Evolutionary conservation across 30 jellyfish, hydroid and myxozoan species (phyloP).

Genomic region (Sanderia malayensis): DNA sequence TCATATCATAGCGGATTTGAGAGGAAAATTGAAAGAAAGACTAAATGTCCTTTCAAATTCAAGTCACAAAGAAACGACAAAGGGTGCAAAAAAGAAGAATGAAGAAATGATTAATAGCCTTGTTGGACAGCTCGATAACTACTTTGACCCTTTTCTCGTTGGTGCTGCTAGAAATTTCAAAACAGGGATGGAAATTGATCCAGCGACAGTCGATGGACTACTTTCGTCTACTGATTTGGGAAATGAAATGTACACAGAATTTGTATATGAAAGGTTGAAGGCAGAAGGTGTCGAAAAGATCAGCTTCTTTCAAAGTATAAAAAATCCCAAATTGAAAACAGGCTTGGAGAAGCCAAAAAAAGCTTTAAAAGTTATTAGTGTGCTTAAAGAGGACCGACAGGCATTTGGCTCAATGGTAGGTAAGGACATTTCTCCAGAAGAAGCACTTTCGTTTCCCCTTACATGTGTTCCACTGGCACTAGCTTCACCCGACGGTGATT

Average conservation of each 20-base stretch:
- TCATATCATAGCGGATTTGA: slow-evolving; percentile 7
- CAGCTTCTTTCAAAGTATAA: slow-evolving; percentile 21
- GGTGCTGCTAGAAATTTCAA: slow-evolving; percentile 61
- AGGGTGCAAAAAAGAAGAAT: slow-evolving; percentile 28
- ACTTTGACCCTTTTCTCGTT: slow-evolving; percentile 54
- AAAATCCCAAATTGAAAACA: slow-evolving; percentile 24
- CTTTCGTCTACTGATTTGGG: slow-evolving; percentile 25
- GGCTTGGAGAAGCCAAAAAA: slow-evolving; percentile 45
- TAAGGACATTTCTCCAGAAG: slow-evolving; percentile 57
- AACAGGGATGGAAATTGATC: slow-evolving; percentile 47
- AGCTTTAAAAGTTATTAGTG: slow-evolving; percentile 22
- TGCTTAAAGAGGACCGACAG: slow-evolving; percentile 63
- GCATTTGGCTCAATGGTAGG: slow-evolving; percentile 60
- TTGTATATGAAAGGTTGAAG: slow-evolving; percentile 20
- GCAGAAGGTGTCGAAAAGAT: slow-evolving; percentile 8
- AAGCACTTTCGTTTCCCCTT: slow-evolving; percentile 40
- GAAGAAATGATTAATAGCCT: slow-evolving; percentile 37
- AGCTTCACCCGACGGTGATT: slow-evolving; percentile 29
- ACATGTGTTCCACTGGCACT: slow-evolving; percentile 51
- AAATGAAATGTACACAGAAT: slow-evolving; percentile 19
- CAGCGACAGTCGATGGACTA: slow-evolving; percentile 24
- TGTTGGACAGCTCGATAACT: slow-evolving; percentile 42
- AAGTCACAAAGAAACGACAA: slow-evolving; percentile 41
- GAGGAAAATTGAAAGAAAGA: slow-evolving; percentile 13
- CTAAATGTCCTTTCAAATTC: slow-evolving; percentile 2